These are phyloP conservation scores for Maniola hyperantus DNA, from an alignment of 2,888 invertebrate genomes.

Conservation along the genomic window DNA sequence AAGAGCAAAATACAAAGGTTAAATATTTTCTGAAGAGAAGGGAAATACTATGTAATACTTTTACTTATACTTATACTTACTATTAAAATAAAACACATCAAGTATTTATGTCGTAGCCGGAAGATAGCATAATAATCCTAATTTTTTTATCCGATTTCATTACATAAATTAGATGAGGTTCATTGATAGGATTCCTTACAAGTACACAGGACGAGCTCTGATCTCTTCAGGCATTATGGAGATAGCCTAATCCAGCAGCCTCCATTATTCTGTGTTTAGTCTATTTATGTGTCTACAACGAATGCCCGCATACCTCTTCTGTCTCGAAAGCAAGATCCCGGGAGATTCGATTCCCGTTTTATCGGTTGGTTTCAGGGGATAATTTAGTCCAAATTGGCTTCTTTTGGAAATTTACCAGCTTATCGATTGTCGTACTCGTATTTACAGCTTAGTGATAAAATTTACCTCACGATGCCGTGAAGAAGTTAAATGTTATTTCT, in stretches of 20 bases:
- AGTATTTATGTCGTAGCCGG: neutral
- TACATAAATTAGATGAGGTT: constrained; percentile 1
- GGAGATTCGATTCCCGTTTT: too few relatives aligned
- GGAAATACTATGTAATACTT: too few relatives aligned
- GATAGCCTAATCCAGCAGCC: constrained; percentile 11
- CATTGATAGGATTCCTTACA: neutral
- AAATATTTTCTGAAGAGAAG: neutral
- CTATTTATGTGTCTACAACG: too few relatives aligned
- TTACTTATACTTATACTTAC: too few relatives aligned
- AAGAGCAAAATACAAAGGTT: constrained; percentile 1
- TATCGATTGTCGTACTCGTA: too few relatives aligned
- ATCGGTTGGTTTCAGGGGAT: too few relatives aligned
- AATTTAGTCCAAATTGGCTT: too few relatives aligned
- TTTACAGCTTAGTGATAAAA: too few relatives aligned
- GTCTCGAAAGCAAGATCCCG: neutral
- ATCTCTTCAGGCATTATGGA: constrained; percentile 9
- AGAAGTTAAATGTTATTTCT: too few relatives aligned
- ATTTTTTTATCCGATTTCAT: neutral
- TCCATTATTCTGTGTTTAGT: too few relatives aligned
- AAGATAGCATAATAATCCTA: neutral
- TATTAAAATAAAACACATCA: neutral
- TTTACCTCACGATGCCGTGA: too few relatives aligned
- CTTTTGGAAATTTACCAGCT: too few relatives aligned
- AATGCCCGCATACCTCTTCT: neutral
- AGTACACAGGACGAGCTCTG: neutral